These are phyloP conservation scores for Grammomys dolichurus DNA, from an alignment of 2,113 vertebrate genomes.

Conservation along the genomic window DNA sequence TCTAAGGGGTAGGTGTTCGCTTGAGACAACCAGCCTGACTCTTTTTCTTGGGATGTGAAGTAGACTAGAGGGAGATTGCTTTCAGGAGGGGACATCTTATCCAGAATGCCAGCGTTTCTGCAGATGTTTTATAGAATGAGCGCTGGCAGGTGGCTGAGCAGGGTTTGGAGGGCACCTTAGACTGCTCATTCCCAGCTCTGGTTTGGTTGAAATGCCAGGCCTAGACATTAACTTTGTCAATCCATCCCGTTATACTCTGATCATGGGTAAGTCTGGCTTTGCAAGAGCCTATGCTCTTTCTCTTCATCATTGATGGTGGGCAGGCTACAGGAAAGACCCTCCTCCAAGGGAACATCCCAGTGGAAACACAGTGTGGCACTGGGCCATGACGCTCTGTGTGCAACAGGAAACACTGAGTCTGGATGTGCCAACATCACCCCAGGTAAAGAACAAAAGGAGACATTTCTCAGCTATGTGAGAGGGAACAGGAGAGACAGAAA, in stretches of 20 bases:
- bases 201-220: neutral
- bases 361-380: neutral
- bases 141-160: neutral
- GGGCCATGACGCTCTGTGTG: neutral
- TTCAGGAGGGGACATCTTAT: neutral
- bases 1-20: neutral
- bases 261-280: neutral
- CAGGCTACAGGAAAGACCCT: neutral
- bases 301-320: neutral
- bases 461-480: neutral
- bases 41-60: neutral
- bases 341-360: neutral
- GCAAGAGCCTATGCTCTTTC: neutral
- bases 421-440: neutral
- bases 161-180: neutral
- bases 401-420: slow-evolving; percentile 17
- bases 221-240: slow-evolving; percentile 4
- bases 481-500: neutral
- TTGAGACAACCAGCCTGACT: neutral
- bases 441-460: slow-evolving; percentile 26
- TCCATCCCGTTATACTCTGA: neutral
- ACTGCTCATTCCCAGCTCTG: neutral
- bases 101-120: neutral
- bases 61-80: neutral
- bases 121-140: neutral